Conservation (phyloP, 2,888 invertebrate genomes). For the Eremobia ochroleuca region DNA sequence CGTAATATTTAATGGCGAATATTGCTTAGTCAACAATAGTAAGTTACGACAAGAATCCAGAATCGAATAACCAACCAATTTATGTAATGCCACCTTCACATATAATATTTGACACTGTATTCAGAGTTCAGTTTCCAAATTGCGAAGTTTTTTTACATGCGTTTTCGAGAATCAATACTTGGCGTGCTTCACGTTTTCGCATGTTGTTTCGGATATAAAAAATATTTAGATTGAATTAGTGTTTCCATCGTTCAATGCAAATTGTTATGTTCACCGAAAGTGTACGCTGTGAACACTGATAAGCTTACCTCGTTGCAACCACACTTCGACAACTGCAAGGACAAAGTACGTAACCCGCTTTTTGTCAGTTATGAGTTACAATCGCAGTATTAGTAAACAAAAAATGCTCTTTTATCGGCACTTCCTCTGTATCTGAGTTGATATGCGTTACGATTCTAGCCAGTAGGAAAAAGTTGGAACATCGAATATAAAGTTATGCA, state of each 20-base stretch:
- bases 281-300: slow-evolving; percentile 37
- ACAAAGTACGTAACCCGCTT: too few species aligned
- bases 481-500: too few species aligned
- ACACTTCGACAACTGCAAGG: too few species aligned
- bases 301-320: slow-evolving; percentile 27
- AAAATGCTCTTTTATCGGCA: too few species aligned
- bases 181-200: slow-evolving; percentile 3
- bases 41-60: too few species aligned
- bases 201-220: slow-evolving; percentile 16
- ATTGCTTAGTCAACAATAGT: neutral
- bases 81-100: neutral
- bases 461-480: too few species aligned
- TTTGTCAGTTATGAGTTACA: too few species aligned
- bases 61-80: too few species aligned
- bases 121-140: neutral
- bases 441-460: too few species aligned
- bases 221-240: slow-evolving; percentile 55
- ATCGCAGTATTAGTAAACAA: too few species aligned
- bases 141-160: neutral
- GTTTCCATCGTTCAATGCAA: slow-evolving; percentile 51
- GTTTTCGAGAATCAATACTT: slow-evolving; percentile 14
- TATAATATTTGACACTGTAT: neutral
- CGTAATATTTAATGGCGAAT: neutral
- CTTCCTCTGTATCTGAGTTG: too few species aligned
- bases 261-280: slow-evolving; percentile 39